Conservation (phyloP, 2,888 invertebrate species). For the Acrobasis repandana region DNA sequence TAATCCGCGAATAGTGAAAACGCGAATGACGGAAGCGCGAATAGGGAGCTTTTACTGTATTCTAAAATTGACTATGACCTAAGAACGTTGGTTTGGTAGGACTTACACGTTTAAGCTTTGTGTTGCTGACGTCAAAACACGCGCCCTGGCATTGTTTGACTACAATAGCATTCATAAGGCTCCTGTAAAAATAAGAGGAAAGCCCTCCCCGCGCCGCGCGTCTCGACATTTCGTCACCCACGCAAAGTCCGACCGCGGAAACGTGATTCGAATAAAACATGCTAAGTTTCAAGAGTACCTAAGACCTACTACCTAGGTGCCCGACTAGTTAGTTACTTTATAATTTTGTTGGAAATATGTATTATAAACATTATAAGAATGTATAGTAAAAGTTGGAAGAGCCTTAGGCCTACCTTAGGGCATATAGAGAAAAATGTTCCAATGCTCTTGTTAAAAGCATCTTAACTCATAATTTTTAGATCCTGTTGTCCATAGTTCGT, state of each 20-base stretch:
- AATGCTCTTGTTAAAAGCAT: not conserved
- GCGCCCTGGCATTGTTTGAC: constrained; percentile 2
- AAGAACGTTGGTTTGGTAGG: constrained; percentile 45
- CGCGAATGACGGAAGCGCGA: no score
- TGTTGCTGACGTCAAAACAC: constrained; percentile 16
- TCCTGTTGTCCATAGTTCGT: not conserved
- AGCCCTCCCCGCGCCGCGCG: constrained; percentile 2
- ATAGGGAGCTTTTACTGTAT: no score
- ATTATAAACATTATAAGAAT: no score
- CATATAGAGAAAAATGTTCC: no score
- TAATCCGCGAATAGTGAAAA: no score
- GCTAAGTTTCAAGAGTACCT: not conserved
- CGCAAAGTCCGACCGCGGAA: not conserved
- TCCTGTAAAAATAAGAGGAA: constrained; percentile 5
- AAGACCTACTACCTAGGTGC: not conserved
- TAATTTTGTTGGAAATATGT: no score
- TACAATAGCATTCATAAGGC: constrained; percentile 2
- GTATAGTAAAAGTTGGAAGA: no score
- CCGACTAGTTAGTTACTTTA: not conserved
- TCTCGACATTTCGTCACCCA: not conserved
- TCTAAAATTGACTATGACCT: constrained; percentile 51
- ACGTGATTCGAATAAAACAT: constrained; percentile 4
- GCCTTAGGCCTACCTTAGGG: no score
- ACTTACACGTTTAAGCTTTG: constrained; percentile 28
- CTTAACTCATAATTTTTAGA: constrained; percentile 3